Conservation (phyloP, 2,888 invertebrate species). For the Andrena dorsata region DNA sequence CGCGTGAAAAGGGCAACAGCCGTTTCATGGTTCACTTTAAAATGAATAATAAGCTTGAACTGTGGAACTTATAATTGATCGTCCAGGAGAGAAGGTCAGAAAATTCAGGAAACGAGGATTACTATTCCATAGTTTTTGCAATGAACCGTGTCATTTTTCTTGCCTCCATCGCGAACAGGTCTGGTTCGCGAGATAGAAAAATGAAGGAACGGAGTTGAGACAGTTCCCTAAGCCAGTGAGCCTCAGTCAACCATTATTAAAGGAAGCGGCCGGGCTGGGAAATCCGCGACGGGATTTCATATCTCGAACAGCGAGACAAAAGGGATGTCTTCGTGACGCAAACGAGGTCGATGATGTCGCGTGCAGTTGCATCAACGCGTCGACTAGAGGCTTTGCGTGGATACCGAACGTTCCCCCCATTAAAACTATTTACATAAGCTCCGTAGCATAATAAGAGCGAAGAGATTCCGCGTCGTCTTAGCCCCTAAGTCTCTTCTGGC, state of each 20-base stretch:
- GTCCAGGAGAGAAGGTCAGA: too few species aligned
- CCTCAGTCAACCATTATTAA: slow-evolving; percentile 72
- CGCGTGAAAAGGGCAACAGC: background rate
- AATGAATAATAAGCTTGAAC: too few species aligned
- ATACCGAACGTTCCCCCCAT: slow-evolving; percentile 33
- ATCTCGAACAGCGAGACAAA: slow-evolving; percentile 45
- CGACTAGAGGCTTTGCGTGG: slow-evolving; percentile 22
- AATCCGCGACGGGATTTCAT: slow-evolving; percentile 77
- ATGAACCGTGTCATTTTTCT: background rate
- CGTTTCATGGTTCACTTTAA: too few species aligned
- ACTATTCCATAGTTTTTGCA: too few species aligned
- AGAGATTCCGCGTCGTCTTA: slow-evolving; percentile 35
- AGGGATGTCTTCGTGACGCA: slow-evolving; percentile 28
- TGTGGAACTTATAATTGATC: too few species aligned
- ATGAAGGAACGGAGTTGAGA: background rate
- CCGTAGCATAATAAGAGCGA: slow-evolving; percentile 45
- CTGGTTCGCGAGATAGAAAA: background rate
- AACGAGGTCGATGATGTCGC: slow-evolving; percentile 76
- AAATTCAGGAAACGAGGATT: too few species aligned
- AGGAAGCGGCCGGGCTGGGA: slow-evolving; percentile 70
- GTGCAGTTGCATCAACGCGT: slow-evolving; percentile 76
- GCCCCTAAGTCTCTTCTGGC: slow-evolving; percentile 5
- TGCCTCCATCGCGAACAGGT: background rate
- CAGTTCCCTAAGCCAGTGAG: background rate
- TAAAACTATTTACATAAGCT: slow-evolving; percentile 60